Conservation (phyloP, 2,888 invertebrate genomes). For the Chrysina gloriosa region DNA sequence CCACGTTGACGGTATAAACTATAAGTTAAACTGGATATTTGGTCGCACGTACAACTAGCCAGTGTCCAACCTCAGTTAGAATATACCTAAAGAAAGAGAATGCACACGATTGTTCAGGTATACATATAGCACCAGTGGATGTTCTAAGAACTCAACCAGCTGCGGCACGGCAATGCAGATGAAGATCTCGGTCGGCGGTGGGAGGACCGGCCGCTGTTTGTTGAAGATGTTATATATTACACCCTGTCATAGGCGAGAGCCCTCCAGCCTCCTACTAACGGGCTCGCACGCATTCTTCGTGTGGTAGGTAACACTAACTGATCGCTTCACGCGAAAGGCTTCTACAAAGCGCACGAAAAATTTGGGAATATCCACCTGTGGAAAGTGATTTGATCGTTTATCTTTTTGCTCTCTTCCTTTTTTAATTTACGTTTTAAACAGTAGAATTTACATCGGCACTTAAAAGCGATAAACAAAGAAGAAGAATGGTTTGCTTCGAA, state of each 20-base stretch:
- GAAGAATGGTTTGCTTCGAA: no score
- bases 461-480: no score
- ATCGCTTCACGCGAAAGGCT: slow-evolving; percentile 47
- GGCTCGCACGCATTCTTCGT: slow-evolving; percentile 58
- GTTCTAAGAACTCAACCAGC: slow-evolving; percentile 59
- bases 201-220: slow-evolving; percentile 60
- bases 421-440: no score
- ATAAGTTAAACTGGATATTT: slow-evolving; percentile 28
- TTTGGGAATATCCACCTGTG: slow-evolving; percentile 48
- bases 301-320: slow-evolving; percentile 55
- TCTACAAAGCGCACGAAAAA: slow-evolving; percentile 35
- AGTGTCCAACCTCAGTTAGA: not conserved
- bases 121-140: slow-evolving; percentile 37
- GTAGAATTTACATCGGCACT: no score
- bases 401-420: not conserved
- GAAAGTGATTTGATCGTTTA: slow-evolving; percentile 27
- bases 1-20: slow-evolving; percentile 30
- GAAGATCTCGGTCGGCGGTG: slow-evolving; percentile 58
- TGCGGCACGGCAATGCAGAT: slow-evolving; percentile 53
- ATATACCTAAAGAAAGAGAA: slow-evolving; percentile 14
- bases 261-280: slow-evolving; percentile 58
- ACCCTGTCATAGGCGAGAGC: slow-evolving; percentile 60
- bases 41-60: slow-evolving; percentile 17
- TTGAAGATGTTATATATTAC: slow-evolving; percentile 61
- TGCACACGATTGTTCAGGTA: slow-evolving; percentile 19